A percentile compares a stretch with the other conserved stretches of the same genome.
Conservation (phyloP, 2,113 vertebrate genomes). For the Python bivittatus region DNA sequence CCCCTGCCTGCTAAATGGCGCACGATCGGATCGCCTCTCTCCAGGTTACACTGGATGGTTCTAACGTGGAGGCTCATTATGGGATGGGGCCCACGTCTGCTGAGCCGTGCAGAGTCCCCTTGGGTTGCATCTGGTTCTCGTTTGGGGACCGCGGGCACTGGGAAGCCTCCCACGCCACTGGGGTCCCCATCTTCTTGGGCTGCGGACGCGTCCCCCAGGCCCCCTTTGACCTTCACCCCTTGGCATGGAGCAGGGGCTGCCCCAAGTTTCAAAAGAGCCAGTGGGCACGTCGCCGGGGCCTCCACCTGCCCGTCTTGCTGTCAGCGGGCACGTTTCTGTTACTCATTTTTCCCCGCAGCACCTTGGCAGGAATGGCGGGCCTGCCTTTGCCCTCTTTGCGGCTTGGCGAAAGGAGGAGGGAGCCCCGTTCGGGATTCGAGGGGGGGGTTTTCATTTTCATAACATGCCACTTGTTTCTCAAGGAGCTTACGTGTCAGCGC, state of each 20-base stretch:
- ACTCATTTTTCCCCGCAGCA: rapidly evolving
- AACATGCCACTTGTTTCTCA: not conserved
- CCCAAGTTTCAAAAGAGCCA: not conserved
- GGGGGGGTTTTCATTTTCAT: not conserved
- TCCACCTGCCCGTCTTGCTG: not conserved
- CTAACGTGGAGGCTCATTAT: no score
- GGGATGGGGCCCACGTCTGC: no score
- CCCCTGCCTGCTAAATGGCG: not conserved
- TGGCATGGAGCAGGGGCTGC: not conserved
- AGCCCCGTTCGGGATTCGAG: not conserved
- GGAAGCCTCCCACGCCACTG: no score
- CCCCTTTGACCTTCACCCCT: no score
- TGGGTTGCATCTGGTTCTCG: not conserved
- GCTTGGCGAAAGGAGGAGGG: not conserved
- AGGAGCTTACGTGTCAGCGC: not conserved
- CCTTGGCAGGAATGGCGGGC: not conserved
- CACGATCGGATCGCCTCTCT: not conserved
- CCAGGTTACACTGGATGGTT: rapidly evolving
- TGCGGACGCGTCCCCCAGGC: no score
- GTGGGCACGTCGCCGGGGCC: no score
- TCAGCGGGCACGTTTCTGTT: not conserved
- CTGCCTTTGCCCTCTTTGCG: not conserved
- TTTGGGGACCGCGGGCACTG: not conserved
- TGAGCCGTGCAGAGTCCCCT: not conserved
- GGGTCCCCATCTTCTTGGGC: no score